Evolutionary conservation across 53 echinoderm and acorn worm genomes (phyloP), one percentile per base, ranked within the genome.

Genomic region (Antedon mediterranea): DNA sequence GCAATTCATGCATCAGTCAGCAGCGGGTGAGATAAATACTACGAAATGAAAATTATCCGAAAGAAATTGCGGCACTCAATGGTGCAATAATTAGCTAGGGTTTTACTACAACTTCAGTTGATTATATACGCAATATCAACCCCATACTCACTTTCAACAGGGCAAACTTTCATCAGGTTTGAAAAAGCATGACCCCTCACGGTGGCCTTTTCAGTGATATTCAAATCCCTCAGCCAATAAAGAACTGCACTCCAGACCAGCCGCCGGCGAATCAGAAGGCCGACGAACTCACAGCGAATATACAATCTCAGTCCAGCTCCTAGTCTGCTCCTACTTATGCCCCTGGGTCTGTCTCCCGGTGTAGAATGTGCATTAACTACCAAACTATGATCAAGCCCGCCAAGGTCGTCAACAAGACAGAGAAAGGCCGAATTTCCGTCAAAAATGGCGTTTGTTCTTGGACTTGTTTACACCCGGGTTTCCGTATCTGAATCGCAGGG

Each of bases 381-480:
- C 57, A 57, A 57, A 57, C 57, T 57, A 57, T 23, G 20, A 57
- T 15, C 57, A 57, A 57, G 57, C 57, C 57, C 57, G 57, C 57
- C 57, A 57, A 57, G 57, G 57, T 57, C 57, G 57, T 23, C 57
- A 57, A 26, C 57, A 57, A 57, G 57, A 57, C 90, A 87, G 84
- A 89, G 89, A 83, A 85, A 86, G 81, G 83, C 86, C 89, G 88
- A 81, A 88, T 97, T 97, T 97, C 89, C 89, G 97, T 90, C 85
- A 91, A 97, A 91, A 97, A 97, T 97, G 97, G 97, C 92, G 92
- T 89, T 86, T 86, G 90, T 91, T 91, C 91, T 89, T 89, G 88
- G 88, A 87, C 88, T 90, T 92, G 92, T 97, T 97, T 97, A 97
- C 97, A 85, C 86, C 89, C 92, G 97, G 97, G 97, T 97, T 90